Base-by-base conservation (phyloP, 2,888 invertebrate species). In the Smittia sp. region DNA sequence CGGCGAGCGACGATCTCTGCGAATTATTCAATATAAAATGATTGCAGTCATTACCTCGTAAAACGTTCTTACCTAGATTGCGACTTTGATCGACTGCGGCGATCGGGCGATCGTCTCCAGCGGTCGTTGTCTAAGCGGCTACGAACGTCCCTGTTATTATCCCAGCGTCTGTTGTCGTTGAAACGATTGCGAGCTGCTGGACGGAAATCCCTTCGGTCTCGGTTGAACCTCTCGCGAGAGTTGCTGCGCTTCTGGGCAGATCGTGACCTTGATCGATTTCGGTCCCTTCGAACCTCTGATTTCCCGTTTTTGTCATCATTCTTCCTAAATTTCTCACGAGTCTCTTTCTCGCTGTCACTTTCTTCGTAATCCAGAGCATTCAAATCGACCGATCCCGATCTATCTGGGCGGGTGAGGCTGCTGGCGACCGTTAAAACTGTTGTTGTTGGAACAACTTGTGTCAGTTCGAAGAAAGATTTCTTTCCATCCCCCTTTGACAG, bases 321-420 rank as follows among this genome's bases (percentile, higher is more conserved):
- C 15, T 73, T 67, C 68, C 54, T 22, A 7, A 20, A 18, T 1
- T 18, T 46, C 62, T 66, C 39, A 18, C 52, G 25, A 27, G 52
- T 46, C 22, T 86, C 86, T 54, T 84, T 82, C 46, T 87, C 87
- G 1, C 80, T 80, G 4, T 85, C 82, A 73, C 88, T 87, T 76
- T 86, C 87, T 78, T 90, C 90, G 77, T 90, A 90, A 78, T 90
- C 90, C 75, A 90, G 77, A 0, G 90, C 90, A 78, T 90, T 90
- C 80, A 90, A 89, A 78, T 90, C 90, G 9, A 90, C 84, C 0
- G 81, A 81, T 52, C 74, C 75, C 11, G 32, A 38, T 1, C 74
- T 74, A 7, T 74, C 39, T 0, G 80, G 80, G 3, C 77, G 78
- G 11, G 82, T 82, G 0, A 83, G 84, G 20, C 83, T 83, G 15